These are phyloP conservation scores for Notodonta ziczac DNA, from an alignment of 2,888 invertebrate species.

Conservation along the genomic window DNA sequence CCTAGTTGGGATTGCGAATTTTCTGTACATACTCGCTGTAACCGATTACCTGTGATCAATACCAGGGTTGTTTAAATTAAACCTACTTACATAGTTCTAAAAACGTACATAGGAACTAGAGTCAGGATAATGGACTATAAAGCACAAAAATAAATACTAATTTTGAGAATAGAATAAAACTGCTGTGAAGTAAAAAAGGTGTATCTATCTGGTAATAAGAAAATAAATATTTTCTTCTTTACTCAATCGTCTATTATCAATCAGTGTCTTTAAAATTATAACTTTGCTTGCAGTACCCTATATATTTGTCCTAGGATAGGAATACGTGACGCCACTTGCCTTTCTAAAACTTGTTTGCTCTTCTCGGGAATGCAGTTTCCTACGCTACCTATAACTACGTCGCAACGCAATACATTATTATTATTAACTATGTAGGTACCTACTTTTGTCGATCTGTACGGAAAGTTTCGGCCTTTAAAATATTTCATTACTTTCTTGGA, in stretches of 20 bases:
- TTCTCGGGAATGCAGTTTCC: conserved; percentile 1
- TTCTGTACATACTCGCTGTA: conserved; percentile 15
- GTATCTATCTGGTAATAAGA: too few species aligned
- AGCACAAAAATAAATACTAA: too few species aligned
- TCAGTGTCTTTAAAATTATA: neutral
- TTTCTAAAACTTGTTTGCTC: conserved; percentile 2
- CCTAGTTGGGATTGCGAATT: conserved; percentile 37
- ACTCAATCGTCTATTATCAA: neutral
- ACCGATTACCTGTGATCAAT: neutral
- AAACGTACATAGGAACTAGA: too few species aligned
- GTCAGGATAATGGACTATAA: too few species aligned
- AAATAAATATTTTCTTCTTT: neutral
- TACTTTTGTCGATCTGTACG: too few species aligned
- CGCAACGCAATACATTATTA: too few species aligned
- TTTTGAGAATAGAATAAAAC: too few species aligned
- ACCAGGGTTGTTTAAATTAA: neutral
- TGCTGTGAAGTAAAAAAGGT: too few species aligned
- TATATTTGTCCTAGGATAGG: neutral
- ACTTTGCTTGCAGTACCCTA: neutral
- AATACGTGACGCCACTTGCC: neutral
- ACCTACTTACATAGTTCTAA: too few species aligned
- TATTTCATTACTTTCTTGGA: neutral
- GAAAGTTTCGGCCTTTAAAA: neutral
- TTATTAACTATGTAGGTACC: too few species aligned
- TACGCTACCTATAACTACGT: neutral